A percentile compares a stretch with the other conserved stretches of the same genome.
Conservation (phyloP, 2,888 invertebrate genomes). For the Argyra leucocephala region DNA sequence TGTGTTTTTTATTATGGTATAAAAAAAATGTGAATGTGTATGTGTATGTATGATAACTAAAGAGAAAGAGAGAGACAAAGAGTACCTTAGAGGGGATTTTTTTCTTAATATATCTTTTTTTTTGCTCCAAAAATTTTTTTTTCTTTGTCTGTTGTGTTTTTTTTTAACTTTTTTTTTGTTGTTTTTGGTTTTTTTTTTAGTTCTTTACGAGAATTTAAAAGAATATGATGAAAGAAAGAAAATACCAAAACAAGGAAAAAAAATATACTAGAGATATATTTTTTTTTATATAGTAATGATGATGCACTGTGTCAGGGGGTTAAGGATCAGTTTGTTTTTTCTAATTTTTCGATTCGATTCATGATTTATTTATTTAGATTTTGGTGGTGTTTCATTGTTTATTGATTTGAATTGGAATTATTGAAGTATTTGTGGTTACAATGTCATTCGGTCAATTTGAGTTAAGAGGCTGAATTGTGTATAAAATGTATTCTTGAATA, state of each 20-base stretch:
- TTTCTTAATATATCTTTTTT: background rate
- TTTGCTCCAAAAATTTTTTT: conserved; percentile 1
- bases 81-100: background rate
- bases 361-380: too few species aligned
- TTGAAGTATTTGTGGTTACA: too few species aligned
- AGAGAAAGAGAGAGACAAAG: background rate
- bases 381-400: too few species aligned
- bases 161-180: background rate
- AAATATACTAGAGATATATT: background rate
- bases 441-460: too few species aligned
- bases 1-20: background rate
- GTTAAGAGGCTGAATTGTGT: too few species aligned
- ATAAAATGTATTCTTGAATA: too few species aligned
- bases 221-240: background rate
- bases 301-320: background rate
- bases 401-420: too few species aligned
- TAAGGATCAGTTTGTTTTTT: background rate
- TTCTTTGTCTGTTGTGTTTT: background rate
- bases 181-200: background rate
- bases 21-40: background rate
- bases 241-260: background rate
- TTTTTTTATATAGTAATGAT: background rate
- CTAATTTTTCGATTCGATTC: too few species aligned
- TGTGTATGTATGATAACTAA: background rate
- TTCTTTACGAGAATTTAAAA: background rate